Percentiles rank a stretch among this genome's conserved stretches.
Evolutionary conservation across 2,888 invertebrate genomes (phyloP).

Genomic region (Slavum lentiscoides): DNA sequence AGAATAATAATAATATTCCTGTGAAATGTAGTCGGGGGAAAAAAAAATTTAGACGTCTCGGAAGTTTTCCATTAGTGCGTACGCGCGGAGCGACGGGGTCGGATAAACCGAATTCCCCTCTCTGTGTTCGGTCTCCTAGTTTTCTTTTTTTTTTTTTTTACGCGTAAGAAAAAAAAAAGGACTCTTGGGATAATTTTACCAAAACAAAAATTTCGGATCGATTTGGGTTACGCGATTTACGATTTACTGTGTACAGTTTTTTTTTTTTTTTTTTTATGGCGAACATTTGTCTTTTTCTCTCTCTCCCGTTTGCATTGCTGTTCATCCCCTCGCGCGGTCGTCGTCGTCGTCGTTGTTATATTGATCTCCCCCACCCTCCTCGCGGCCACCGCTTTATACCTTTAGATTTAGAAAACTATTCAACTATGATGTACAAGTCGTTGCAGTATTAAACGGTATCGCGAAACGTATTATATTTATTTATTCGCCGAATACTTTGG

Average conservation of each 20-base stretch:
- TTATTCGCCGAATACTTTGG: too few species aligned
- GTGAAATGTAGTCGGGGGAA: background rate
- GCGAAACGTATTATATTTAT: too few species aligned
- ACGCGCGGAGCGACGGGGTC: too few species aligned
- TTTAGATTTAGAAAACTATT: background rate
- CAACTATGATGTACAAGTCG: background rate
- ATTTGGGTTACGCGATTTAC: background rate
- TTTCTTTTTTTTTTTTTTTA: too few species aligned
- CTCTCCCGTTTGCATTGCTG: background rate
- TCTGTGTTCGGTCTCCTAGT: too few species aligned
- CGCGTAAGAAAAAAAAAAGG: background rate
- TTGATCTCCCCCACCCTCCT: background rate
- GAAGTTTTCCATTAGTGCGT: too few species aligned
- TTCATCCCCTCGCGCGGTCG: too few species aligned
- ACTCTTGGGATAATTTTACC: constrained; percentile 26
- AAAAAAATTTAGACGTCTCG: background rate
- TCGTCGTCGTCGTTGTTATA: background rate
- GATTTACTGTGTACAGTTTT: constrained; percentile 4
- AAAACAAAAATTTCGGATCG: constrained; percentile 7
- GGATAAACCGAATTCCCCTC: too few species aligned
- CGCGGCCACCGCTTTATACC: background rate
- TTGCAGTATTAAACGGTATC: too few species aligned
- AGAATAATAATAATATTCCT: background rate
- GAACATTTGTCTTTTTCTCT: background rate
- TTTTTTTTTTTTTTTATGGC: too few species aligned